Evolutionary conservation across 2,888 invertebrate genomes (phyloP).

Genomic region (Hesperia comma): DNA sequence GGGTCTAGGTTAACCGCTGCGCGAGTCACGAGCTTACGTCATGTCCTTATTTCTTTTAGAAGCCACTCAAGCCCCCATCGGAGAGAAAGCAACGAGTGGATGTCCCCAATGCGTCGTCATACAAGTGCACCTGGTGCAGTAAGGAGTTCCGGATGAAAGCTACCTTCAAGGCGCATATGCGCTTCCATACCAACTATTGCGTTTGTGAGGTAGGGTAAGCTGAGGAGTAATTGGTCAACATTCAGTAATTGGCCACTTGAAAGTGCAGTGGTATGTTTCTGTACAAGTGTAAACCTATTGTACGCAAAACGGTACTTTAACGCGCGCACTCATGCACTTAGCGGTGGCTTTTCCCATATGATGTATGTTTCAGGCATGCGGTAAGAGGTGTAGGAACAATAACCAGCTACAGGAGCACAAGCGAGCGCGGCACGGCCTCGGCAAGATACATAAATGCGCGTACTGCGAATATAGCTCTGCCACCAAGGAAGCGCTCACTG

Average conservation of each 20-base stretch:
- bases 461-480: constrained; percentile 77
- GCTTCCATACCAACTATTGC: constrained; percentile 74
- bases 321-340: too few species aligned
- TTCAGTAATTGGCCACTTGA: too few species aligned
- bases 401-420: constrained; percentile 76
- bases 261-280: too few species aligned
- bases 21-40: too few species aligned
- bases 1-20: too few species aligned
- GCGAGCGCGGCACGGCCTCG: constrained; percentile 70
- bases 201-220: constrained; percentile 76
- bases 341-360: not conserved
- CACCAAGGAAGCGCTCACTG: constrained; percentile 70
- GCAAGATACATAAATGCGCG: constrained; percentile 71
- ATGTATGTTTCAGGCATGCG: constrained; percentile 60
- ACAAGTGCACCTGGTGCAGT: constrained; percentile 62
- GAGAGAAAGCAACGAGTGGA: constrained; percentile 43
- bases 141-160: constrained; percentile 74
- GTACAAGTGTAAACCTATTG: too few species aligned
- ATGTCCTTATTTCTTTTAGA: constrained; percentile 6
- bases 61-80: not conserved
- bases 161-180: constrained; percentile 68
- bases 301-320: too few species aligned
- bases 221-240: too few species aligned
- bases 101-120: constrained; percentile 52
- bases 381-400: constrained; percentile 74